Evolutionary conservation across 2,797 vertebrate genomes (phyloP), one percentile per base, ranked within the genome.

Genomic region (Pachyuromys duprasi): DNA sequence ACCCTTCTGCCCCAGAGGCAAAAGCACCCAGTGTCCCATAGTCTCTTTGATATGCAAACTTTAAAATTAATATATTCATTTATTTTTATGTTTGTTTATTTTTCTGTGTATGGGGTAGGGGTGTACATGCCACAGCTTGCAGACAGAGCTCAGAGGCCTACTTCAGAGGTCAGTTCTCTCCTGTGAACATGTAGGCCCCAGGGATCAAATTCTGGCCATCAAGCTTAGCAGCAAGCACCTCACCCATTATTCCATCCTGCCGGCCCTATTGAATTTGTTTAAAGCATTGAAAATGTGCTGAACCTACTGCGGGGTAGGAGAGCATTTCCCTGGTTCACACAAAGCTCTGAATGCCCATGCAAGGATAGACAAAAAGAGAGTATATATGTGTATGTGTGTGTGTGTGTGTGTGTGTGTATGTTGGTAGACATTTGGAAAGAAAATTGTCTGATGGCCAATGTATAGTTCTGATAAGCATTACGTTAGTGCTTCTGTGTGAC

Each of bases 401-500:
- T 57, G 17, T 57, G 55, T 57, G 17, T 57, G 15, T 57, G 3
- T 57, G 4, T 17, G 4, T 33, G 12, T 55, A 63, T 24, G 33
- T 39, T 42, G 53, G 60, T 24, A 57, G 74, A 11, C 24, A 20
- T 36, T 63, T 24, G 24, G 4, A 70, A 65, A 55, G 15, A 86
- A 75, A 14, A 7, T 53, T 53, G 28, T 22, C 53, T 22, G 39
- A 22, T 26, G 62, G 15, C 5, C 22, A 1, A 1, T 28, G 7
- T 12, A 0, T 18, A 55, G 12, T 4, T 79, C 86, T 24, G 26
- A 60, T 67, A 49, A 36, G 4, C 0, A 1, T 2, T 0, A 4
- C 2, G 8, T 3, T 24, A 24, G 2, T 8, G 0, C 33, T 31
- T 2, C 33, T 62, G 0, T 0, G 0, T 0, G 2, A 13, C 1